Evolutionary conservation across 2,113 vertebrate species (phyloP).

Genomic region (Cynoglossus semilaevis): DNA sequence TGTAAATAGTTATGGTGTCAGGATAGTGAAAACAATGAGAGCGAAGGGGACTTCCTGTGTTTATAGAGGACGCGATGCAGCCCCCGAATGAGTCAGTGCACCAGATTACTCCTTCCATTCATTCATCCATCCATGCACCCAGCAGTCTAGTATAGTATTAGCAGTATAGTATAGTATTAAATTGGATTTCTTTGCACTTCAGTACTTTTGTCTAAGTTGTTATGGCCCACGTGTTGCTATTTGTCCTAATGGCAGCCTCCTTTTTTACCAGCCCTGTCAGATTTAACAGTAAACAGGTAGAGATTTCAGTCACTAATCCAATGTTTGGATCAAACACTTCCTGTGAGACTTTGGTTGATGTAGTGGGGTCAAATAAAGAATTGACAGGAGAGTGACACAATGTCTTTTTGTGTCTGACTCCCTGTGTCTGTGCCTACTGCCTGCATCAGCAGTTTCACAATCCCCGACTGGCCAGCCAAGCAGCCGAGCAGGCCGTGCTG

Average conservation of each 20-base stretch:
- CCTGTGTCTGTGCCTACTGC: conserved; percentile 67
- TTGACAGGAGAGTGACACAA: conserved; percentile 77
- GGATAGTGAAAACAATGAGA: conserved; percentile 78
- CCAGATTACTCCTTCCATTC: conserved; percentile 56
- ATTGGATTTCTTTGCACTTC: conserved; percentile 5
- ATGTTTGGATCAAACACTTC: conserved; percentile 52
- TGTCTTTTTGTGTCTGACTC: conserved; percentile 38
- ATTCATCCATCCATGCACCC: conserved; percentile 31
- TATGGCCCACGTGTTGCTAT: neutral
- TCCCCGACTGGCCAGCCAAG: conserved; percentile 59
- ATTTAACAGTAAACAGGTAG: conserved; percentile 77
- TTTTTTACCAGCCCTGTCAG: conserved; percentile 16
- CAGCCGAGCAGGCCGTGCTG: conserved; percentile 57
- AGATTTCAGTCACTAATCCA: conserved; percentile 70
- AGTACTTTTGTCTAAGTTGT: neutral
- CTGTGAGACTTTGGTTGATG: conserved; percentile 48
- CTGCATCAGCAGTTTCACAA: conserved; percentile 81
- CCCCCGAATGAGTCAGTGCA: conserved; percentile 68
- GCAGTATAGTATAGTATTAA: too few relatives aligned
- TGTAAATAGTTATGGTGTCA: conserved; percentile 77
- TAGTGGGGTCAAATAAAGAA: conserved; percentile 58
- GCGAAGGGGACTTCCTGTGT: conserved; percentile 79
- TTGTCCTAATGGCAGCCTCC: neutral
- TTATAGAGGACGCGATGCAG: conserved; percentile 73
- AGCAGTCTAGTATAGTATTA: conserved; percentile 8